These are phyloP conservation scores for Dicentrarchus labrax DNA, from an alignment of 2,113 vertebrate genomes.

Conservation along the genomic window DNA sequence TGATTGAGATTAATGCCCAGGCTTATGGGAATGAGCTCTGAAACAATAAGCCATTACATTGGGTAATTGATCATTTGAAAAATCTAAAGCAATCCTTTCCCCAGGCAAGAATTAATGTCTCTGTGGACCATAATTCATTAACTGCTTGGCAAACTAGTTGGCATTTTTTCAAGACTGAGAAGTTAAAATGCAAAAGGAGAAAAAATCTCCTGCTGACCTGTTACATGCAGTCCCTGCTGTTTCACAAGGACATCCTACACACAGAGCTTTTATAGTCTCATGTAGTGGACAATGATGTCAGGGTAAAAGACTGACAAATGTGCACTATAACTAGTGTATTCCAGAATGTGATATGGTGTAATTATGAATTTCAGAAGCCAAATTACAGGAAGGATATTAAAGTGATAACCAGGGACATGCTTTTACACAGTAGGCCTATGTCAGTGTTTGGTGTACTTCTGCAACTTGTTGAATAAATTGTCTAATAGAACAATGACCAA, in stretches of 20 bases:
- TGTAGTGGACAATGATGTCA: neutral
- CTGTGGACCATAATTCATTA: constrained; percentile 71
- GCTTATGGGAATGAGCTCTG: constrained; percentile 73
- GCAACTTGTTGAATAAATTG: too few relatives aligned
- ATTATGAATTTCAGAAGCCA: neutral
- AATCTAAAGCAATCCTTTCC: constrained; percentile 73
- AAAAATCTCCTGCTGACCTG: constrained; percentile 18
- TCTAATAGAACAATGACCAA: too few relatives aligned
- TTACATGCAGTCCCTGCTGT: neutral
- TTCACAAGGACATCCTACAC: neutral
- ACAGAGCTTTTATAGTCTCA: neutral
- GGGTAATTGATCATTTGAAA: constrained; percentile 82
- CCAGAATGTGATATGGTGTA: neutral
- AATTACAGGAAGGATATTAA: neutral
- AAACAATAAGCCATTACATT: constrained; percentile 81
- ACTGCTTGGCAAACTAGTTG: constrained; percentile 48
- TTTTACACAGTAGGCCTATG: too few relatives aligned
- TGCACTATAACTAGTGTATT: neutral
- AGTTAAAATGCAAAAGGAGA: constrained; percentile 42
- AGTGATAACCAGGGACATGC: too few relatives aligned
- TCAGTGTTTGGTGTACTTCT: too few relatives aligned
- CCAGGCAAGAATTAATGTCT: constrained; percentile 70
- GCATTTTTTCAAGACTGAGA: constrained; percentile 41
- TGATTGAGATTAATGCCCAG: constrained; percentile 79
- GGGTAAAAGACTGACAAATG: neutral